These are phyloP conservation scores for Pterostichus madidus DNA, from an alignment of 2,888 invertebrate species.

Conservation along the genomic window DNA sequence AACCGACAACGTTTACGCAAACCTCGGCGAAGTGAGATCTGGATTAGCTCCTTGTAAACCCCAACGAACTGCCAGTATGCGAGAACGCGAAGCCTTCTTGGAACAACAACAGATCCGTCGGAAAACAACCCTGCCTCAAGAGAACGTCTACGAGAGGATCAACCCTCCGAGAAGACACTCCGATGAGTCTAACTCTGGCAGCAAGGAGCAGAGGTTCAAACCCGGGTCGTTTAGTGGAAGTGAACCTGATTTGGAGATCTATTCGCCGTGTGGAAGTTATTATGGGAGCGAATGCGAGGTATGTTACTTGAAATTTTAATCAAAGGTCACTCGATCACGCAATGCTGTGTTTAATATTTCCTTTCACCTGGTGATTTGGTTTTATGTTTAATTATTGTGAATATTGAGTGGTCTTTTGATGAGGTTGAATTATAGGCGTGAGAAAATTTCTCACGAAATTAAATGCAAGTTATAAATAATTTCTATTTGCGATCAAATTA, in stretches of 20 bases:
- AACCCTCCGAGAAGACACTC: constrained; percentile 84
- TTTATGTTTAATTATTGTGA: constrained; percentile 39
- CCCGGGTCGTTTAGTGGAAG: constrained; percentile 90
- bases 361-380: constrained; percentile 52
- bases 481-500: too few species aligned
- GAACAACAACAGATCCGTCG: constrained; percentile 76
- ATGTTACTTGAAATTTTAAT: constrained; percentile 66
- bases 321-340: constrained; percentile 55
- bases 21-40: constrained; percentile 91
- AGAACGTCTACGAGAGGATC: constrained; percentile 76
- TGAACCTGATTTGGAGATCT: constrained; percentile 91
- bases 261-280: constrained; percentile 87
- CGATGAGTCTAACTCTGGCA: constrained; percentile 82
- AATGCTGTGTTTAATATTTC: constrained; percentile 39
- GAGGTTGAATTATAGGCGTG: too few species aligned
- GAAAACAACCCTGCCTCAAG: constrained; percentile 72
- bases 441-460: too few species aligned
- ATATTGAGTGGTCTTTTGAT: constrained; percentile 8
- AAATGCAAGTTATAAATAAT: too few species aligned
- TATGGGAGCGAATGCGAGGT: constrained; percentile 82
- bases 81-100: constrained; percentile 86
- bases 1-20: constrained; percentile 86
- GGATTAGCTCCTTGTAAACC: constrained; percentile 88
- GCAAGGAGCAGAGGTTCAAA: constrained; percentile 78
- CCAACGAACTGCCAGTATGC: constrained; percentile 91